Evolutionary conservation across 92 coral and sea anemone species (phyloP).

Genomic region (Bergia sp.): DNA sequence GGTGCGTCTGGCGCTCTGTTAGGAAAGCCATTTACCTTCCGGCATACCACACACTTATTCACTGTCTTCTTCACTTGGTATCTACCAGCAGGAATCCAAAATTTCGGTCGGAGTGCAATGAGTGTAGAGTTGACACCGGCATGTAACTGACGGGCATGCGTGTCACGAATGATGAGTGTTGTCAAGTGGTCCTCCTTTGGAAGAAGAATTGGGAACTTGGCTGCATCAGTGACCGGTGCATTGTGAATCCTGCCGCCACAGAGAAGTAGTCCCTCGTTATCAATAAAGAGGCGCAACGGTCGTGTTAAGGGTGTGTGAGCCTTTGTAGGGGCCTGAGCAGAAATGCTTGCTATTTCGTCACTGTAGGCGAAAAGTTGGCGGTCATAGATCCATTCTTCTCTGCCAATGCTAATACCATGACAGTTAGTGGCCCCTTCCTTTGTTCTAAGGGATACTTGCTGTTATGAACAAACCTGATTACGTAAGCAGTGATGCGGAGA

Average conservation of each 20-base stretch:
- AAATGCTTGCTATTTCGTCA: conserved; percentile 20
- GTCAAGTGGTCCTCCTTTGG: conserved; percentile 51
- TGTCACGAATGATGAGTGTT: conserved; percentile 41
- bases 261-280: conserved; percentile 35
- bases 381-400: conserved; percentile 48
- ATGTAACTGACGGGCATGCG: conserved; percentile 56
- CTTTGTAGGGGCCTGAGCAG: background rate
- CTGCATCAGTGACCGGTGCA: conserved; percentile 35
- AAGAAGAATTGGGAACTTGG: conserved; percentile 54
- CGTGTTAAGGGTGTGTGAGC: conserved; percentile 12
- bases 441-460: conserved; percentile 15
- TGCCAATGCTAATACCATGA: conserved; percentile 32
- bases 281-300: conserved; percentile 46
- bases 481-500: conserved; percentile 41
- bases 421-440: conserved; percentile 29
- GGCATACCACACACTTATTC: conserved; percentile 33
- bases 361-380: conserved; percentile 2
- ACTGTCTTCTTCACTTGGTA: conserved; percentile 35
- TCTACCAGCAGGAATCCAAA: conserved; percentile 61
- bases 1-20: conserved; percentile 47
- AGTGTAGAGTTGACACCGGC: conserved; percentile 60
- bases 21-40: conserved; percentile 36
- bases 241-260: conserved; percentile 65
- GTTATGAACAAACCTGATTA: conserved; percentile 47
- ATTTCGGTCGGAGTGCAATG: conserved; percentile 51